Conservation (phyloP, 2,797 vertebrate species). For the Enteromius unitaeniatus region DNA sequence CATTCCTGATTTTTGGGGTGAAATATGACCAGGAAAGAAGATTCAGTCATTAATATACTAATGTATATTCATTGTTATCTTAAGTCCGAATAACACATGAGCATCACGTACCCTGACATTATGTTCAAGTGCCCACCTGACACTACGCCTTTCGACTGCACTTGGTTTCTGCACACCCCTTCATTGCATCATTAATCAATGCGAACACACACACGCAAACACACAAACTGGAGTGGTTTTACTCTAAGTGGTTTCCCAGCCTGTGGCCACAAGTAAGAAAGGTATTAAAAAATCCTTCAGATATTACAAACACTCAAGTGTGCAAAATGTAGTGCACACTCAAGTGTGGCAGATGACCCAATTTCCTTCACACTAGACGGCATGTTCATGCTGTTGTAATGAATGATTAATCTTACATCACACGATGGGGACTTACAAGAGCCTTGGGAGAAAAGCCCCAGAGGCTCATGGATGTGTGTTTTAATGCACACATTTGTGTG, state of each 20-base stretch:
- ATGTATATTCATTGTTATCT: not conserved
- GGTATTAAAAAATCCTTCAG: slow-evolving; percentile 53
- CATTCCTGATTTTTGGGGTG: not conserved
- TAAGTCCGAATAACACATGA: slow-evolving; percentile 4
- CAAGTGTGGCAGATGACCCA: slow-evolving; percentile 76
- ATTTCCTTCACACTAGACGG: slow-evolving; percentile 72
- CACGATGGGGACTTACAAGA: slow-evolving; percentile 67
- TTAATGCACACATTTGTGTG: not conserved
- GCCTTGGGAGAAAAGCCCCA: slow-evolving; percentile 15
- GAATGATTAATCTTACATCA: slow-evolving; percentile 79
- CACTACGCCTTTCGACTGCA: not conserved
- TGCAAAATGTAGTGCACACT: slow-evolving; percentile 73
- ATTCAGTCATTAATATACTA: not conserved
- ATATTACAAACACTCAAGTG: slow-evolving; percentile 66
- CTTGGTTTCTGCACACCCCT: slow-evolving; percentile 14
- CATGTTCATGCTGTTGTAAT: slow-evolving; percentile 74
- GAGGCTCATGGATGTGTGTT: slow-evolving; percentile 1
- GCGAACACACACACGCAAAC: not conserved
- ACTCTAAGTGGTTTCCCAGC: slow-evolving; percentile 29
- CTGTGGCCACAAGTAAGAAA: not conserved
- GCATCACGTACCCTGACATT: not conserved
- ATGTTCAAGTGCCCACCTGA: slow-evolving; percentile 16
- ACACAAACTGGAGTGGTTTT: not conserved
- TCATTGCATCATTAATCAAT: slow-evolving; percentile 24
- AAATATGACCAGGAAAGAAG: not conserved